phyloP scores from a whole-genome alignment of 2,888 invertebrate species.

The Amphipoea oculea region DNA sequence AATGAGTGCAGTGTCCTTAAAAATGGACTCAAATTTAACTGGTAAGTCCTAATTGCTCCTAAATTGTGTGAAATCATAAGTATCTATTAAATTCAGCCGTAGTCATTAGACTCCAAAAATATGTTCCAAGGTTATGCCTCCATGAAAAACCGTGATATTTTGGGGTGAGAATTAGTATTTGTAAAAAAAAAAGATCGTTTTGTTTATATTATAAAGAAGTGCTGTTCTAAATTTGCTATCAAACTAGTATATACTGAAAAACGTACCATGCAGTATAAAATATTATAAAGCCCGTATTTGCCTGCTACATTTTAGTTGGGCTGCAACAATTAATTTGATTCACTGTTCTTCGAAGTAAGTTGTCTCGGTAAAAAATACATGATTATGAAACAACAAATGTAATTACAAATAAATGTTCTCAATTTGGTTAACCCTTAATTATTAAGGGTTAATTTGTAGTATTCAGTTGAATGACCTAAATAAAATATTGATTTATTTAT shows the following conservation, averaged over 20 bases:
- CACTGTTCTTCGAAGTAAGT: background rate
- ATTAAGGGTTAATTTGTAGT: background rate
- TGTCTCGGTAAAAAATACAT: background rate
- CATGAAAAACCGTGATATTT: slow-evolving; percentile 22
- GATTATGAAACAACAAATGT: background rate
- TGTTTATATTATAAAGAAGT: background rate
- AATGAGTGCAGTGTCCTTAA: slow-evolving; percentile 69
- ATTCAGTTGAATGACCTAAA: background rate
- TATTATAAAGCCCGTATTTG: background rate
- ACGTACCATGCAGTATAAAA: background rate
- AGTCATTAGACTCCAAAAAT: slow-evolving; percentile 45
- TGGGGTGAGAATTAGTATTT: background rate
- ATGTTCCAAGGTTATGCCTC: slow-evolving; percentile 51
- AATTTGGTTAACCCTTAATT: background rate
- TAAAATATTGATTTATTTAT: background rate
- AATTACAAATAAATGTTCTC: background rate
- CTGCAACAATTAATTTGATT: background rate
- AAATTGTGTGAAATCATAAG: background rate
- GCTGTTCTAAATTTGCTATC: background rate
- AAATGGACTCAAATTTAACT: slow-evolving; percentile 83
- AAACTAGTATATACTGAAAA: background rate
- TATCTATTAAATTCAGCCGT: background rate
- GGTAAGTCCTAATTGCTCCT: slow-evolving; percentile 69
- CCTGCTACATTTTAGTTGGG: background rate
- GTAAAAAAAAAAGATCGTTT: background rate